phyloP scores from a whole-genome alignment of 53 echinoderm and acorn worm species.

The Crossaster papposus region DNA sequence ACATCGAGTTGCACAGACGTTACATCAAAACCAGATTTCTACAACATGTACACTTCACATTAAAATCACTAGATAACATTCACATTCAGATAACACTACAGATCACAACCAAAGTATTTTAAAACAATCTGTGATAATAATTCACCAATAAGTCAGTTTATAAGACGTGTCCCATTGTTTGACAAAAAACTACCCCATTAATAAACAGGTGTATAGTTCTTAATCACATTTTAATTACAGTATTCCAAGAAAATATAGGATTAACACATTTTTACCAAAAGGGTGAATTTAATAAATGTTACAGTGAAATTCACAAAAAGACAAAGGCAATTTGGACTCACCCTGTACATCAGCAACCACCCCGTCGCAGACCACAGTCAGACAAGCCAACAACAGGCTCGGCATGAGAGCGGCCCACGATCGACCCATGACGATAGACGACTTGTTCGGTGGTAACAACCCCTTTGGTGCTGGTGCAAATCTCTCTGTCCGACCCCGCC shows the following conservation, averaged over 20 bases:
- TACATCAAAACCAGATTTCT: background rate
- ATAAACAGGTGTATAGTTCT: background rate
- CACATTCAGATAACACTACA: background rate
- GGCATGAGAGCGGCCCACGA: constrained; percentile 10
- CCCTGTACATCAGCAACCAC: constrained; percentile 50
- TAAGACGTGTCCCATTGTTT: background rate
- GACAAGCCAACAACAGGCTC: constrained; percentile 6
- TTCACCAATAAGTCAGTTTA: background rate
- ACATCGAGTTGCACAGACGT: no score
- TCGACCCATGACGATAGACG: constrained; percentile 6
- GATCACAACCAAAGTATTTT: constrained; percentile 3
- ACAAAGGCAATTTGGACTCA: constrained; percentile 27
- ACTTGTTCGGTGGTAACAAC: background rate
- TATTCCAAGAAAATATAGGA: background rate
- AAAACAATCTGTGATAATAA: constrained; percentile 18
- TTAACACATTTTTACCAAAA: background rate
- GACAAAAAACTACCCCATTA: background rate
- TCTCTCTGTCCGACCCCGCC: background rate
- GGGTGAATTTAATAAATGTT: background rate
- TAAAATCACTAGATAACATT: constrained; percentile 24
- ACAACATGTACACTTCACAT: constrained; percentile 40
- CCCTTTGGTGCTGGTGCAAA: background rate
- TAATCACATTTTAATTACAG: background rate
- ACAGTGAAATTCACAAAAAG: background rate
- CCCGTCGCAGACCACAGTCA: constrained; percentile 8